Evolutionary conservation across 2,113 vertebrate species (phyloP), one percentile per base, ranked within the genome.

Genomic region (Nothoprocta pentlandii): DNA sequence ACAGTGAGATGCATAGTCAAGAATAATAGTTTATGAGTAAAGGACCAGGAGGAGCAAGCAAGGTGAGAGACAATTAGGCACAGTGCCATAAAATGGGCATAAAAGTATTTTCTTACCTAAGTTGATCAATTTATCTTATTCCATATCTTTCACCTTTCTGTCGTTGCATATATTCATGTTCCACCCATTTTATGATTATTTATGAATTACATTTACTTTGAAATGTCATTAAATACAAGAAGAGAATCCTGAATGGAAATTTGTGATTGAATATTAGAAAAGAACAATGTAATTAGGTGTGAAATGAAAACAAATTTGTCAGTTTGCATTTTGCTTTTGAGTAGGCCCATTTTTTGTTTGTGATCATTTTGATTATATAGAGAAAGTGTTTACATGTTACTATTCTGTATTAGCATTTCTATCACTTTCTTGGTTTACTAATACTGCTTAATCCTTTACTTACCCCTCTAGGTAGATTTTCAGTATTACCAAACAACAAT

Each of bases 401-500:
- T 69, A 13, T 88, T 92, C 88, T 67, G 54, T 67, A 42, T 39
- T 63, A 59, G 4, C 7, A 0, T 63, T 94, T 44, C 30, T 53
- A 7, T 8, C 39, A 44, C 76, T 91, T 30, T 68, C 59, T 95
- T 87, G 47, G 91, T 70, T 94, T 92, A 80, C 56, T 96, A 47
- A 93, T 36, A 59, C 8, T 9, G 22, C 74, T 94, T 89, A 59
- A 87, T 97, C 80, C 78, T 80, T 83, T 96, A 20, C 81, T 92
- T 95, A 32, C 22, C 46, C 86, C 93, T 97, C 46, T 97, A 99
- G 99, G 97, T 97, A 98, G 98, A 92, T 99, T 98, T 94, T 98
- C 98, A 36, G 89, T 99, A 95, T 97, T 99, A 96, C 93, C 98
- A 73, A 99, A 99, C 97, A 99, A 99, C 98, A 99, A 99, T 97